Evolutionary conservation across 1,140 invertebrate species (phyloP).

Genomic region (Orchestia grillus): DNA sequence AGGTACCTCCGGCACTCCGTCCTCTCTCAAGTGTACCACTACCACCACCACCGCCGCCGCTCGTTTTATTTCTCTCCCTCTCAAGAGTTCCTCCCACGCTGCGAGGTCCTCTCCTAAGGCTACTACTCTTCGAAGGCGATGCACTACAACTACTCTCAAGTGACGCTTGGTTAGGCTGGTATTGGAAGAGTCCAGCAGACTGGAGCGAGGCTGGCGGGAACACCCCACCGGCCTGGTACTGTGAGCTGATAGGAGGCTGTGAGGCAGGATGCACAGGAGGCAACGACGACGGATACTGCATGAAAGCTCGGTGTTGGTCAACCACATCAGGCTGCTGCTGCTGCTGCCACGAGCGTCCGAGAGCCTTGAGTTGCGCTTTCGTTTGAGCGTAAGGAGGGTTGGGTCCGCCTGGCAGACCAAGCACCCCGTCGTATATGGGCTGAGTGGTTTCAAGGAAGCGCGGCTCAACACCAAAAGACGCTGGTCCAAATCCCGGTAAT

Average conservation of each 20-base stretch:
- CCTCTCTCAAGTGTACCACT: constrained; percentile 30
- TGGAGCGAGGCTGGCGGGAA: neutral
- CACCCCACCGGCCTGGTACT: neutral
- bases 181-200: neutral
- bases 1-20: neutral
- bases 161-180: neutral
- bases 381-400: constrained; percentile 35
- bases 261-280: neutral
- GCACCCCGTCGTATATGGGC: constrained; percentile 41
- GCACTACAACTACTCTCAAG: neutral
- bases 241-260: neutral
- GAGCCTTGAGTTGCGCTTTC: constrained; percentile 6
- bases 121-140: constrained; percentile 37
- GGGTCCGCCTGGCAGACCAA: constrained; percentile 14
- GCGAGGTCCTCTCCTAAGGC: constrained; percentile 25
- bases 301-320: constrained; percentile 16
- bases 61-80: constrained; percentile 12
- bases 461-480: neutral
- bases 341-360: neutral
- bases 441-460: constrained; percentile 1
- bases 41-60: neutral
- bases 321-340: constrained; percentile 17
- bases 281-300: constrained; percentile 20
- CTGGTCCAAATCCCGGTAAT: neutral
- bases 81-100: constrained; percentile 32